Evolutionary conservation across 2,797 vertebrate genomes (phyloP), one percentile per base, ranked within the genome.

Genomic region (Poecilia wingei): DNA sequence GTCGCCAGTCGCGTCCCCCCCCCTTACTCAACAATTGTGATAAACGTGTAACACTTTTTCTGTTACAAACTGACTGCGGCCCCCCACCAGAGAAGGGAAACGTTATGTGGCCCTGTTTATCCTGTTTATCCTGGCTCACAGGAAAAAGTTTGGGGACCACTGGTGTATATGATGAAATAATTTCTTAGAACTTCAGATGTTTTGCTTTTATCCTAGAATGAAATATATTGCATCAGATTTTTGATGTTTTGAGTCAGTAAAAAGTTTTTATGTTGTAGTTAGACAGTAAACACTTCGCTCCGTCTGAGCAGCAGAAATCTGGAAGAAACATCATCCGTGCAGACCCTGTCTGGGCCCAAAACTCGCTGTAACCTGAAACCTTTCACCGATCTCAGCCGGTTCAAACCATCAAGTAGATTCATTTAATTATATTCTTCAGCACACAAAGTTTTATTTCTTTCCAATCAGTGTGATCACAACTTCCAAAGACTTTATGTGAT

Each of bases 321-420:
- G 90, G 81, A 86, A 81, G 75, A 90, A 53, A 55, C 59, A 86
- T 89, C 75, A 87, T 88, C 28, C 82, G 68, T 75, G 28, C n/a
- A 9, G 46, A 78, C 72, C 70, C 71, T 61, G 47, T 49, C 71
- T 16, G 31, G 25, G 10, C 76, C 22, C 8, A 18, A 79, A 57
- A 72, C 69, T 25, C 28, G 10, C 31, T 31, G 25, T n/a, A 12
- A 16, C 47, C 74, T 49, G 79, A 45, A n/a, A 53, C 36, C 51
- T 55, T 22, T 79, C 25, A 74, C 31, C 8, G 10, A 78, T 8
- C 39, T 4, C 49, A 64, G 0, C 43, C 41, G 7, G 55, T 74
- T 81, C 25, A 72, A 46, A 28, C 3, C 25, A 45, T 8, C 3
- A 43, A 43, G 10, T 43, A n/a, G 12, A 69, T 43, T n/a, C 12